Evolutionary conservation across 2,888 invertebrate species (phyloP), one percentile per base, ranked within the genome.

Genomic region (Podotricha telesiphe): DNA sequence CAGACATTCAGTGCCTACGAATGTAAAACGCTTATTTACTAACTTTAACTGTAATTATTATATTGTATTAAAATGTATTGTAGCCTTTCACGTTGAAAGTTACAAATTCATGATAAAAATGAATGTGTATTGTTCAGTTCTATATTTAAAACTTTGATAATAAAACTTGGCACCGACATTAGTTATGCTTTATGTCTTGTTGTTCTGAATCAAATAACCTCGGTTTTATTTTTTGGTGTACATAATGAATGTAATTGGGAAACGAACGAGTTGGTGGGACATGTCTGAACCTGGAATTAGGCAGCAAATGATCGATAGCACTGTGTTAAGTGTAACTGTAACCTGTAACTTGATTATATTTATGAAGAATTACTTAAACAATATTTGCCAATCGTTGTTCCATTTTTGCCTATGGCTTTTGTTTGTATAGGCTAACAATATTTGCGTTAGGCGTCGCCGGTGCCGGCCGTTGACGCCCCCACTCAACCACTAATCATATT

Each of bases 401-500:
- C 74, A 78, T 80, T 79, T 75, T 80, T 78, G 72, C 77, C 78
- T 72, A 71, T 72, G 72, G 74, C 22, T 22, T 71, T 63, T 89
- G 85, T 89, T 88, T 88, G 88, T 74, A 78, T 78, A 84, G 85
- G 86, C 84, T 79, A 79, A 74, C 78, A 77, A 80, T 86, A 82
- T 87, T 86, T 87, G 82, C 84, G 74, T 76, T 79, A 77, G 85
- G 84, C 86, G 84, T 82, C 83, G 80, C 81, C 82, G 77, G 78
- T 79, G 81, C 77, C 81, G 80, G 74, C 70, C 78, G 71, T 72
- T 73, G 77, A 72, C 78, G 76, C 79, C 82, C 83, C 82, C 81
- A 77, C 81, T 82, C 79, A 79, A 82, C 86, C 88, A 88, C 91
- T 89, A 89, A 91, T 91, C 89, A 91, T 89, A 88, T 90, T 90